phyloP scores from a whole-genome alignment of 1,140 invertebrate genomes.

The Drosophila setifemur region DNA sequence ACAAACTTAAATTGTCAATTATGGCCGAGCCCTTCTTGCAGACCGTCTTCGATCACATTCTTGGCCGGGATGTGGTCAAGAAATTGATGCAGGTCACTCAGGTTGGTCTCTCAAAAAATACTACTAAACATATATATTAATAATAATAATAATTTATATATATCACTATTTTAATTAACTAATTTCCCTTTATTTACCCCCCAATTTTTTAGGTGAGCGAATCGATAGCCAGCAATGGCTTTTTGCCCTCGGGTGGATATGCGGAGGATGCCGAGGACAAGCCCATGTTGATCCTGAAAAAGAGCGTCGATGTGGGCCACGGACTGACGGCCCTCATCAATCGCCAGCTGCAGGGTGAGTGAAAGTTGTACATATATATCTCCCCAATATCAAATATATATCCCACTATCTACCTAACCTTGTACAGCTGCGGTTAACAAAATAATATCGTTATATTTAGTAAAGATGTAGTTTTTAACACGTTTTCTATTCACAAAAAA shows the following conservation, averaged over 20 bases:
- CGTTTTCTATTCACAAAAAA: neutral
- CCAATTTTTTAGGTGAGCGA: slow-evolving; percentile 89
- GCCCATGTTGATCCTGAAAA: slow-evolving; percentile 90
- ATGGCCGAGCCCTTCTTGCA: slow-evolving; percentile 92
- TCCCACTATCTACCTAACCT: neutral
- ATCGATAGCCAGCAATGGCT: slow-evolving; percentile 89
- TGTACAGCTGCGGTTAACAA: slow-evolving; percentile 11
- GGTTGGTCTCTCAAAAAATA: slow-evolving; percentile 47
- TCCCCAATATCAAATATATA: neutral
- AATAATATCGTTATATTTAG: too few species aligned
- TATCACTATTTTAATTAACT: too few species aligned
- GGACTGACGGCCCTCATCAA: slow-evolving; percentile 90
- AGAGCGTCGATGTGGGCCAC: slow-evolving; percentile 87
- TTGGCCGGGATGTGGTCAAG: slow-evolving; percentile 94
- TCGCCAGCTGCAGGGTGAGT: slow-evolving; percentile 89
- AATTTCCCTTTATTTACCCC: too few species aligned
- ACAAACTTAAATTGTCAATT: slow-evolving; percentile 92
- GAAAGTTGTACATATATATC: neutral
- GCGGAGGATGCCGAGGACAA: slow-evolving; percentile 88
- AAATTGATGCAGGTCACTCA: slow-evolving; percentile 92
- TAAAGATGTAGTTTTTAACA: too few species aligned
- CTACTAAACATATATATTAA: too few species aligned
- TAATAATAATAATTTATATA: too few species aligned
- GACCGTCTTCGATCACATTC: slow-evolving; percentile 93
- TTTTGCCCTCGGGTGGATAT: slow-evolving; percentile 87